Conservation (phyloP, 2,113 vertebrate genomes). For the Phrynosoma blainvillii region DNA sequence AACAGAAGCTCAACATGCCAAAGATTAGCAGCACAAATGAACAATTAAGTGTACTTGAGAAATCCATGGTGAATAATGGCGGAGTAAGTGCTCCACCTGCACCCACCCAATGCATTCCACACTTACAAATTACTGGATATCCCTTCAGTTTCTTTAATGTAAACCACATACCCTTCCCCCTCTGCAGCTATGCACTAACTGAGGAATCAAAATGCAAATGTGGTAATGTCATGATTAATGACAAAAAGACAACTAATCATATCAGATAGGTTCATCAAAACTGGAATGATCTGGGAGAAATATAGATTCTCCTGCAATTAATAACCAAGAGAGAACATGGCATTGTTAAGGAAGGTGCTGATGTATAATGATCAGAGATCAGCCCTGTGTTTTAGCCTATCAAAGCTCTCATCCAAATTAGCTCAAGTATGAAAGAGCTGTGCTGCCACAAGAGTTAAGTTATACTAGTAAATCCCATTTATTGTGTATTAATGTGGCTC, state of each 20-base stretch:
- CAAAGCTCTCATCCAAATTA: neutral
- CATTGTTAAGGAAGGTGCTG: neutral
- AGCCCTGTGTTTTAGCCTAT: neutral
- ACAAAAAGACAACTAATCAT: neutral
- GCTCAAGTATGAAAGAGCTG: neutral
- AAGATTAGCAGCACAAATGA: neutral
- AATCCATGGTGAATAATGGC: neutral
- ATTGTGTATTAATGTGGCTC: neutral
- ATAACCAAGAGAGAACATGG: neutral
- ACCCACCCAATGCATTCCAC: too few species aligned
- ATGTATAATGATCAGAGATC: neutral
- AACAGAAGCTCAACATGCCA: neutral
- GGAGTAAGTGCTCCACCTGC: neutral
- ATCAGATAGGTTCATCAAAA: neutral
- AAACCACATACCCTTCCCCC: neutral
- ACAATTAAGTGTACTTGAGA: neutral
- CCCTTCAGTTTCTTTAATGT: neutral
- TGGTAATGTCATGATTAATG: neutral
- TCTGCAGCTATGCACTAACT: neutral
- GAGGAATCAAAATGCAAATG: neutral
- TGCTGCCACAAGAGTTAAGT: neutral
- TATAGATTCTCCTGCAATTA: neutral
- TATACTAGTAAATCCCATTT: neutral
- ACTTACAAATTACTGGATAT: neutral
- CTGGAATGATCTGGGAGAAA: neutral